Evolutionary conservation across 2,888 invertebrate species (phyloP).

Genomic region (Teinopalpus imperialis): DNA sequence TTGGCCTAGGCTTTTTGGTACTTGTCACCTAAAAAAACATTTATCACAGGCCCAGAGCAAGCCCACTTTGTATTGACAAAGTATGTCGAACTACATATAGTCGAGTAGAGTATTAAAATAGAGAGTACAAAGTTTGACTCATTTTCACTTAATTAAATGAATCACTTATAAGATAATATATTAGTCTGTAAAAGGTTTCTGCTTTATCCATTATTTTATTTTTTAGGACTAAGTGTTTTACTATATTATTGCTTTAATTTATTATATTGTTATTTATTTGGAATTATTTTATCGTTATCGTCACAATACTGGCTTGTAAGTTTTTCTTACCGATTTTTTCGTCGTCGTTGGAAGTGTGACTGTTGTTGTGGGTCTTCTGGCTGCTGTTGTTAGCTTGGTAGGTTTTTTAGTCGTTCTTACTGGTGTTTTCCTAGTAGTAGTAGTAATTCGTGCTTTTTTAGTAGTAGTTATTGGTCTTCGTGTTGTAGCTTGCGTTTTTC

Average conservation of each 20-base stretch:
- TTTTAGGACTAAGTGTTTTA: neutral
- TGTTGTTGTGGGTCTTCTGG: conserved; percentile 33
- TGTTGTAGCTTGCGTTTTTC: conserved; percentile 53
- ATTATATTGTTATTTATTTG: conserved; percentile 8
- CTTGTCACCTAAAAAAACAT: conserved; percentile 60
- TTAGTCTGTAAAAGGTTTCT: neutral
- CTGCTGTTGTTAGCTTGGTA: conserved; percentile 51
- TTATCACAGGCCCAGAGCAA: conserved; percentile 45
- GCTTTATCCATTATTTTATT: conserved; percentile 9
- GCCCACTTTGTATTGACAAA: conserved; percentile 21
- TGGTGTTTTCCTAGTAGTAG: conserved; percentile 62
- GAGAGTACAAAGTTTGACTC: too few relatives aligned
- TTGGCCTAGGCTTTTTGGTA: conserved; percentile 61
- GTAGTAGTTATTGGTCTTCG: conserved; percentile 71
- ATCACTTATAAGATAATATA: neutral
- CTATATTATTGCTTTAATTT: conserved; percentile 9
- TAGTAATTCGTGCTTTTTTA: conserved; percentile 60
- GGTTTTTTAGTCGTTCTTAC: conserved; percentile 71
- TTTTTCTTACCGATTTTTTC: conserved; percentile 61
- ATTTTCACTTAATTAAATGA: conserved; percentile 22
- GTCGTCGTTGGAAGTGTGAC: conserved; percentile 47
- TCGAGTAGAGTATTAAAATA: too few relatives aligned
- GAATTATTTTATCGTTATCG: neutral
- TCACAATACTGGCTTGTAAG: conserved; percentile 14
- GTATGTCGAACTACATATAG: too few relatives aligned